Evolutionary conservation across 2,113 vertebrate species (phyloP), one percentile per base, ranked within the genome.

Genomic region (Meriones unguiculatus): DNA sequence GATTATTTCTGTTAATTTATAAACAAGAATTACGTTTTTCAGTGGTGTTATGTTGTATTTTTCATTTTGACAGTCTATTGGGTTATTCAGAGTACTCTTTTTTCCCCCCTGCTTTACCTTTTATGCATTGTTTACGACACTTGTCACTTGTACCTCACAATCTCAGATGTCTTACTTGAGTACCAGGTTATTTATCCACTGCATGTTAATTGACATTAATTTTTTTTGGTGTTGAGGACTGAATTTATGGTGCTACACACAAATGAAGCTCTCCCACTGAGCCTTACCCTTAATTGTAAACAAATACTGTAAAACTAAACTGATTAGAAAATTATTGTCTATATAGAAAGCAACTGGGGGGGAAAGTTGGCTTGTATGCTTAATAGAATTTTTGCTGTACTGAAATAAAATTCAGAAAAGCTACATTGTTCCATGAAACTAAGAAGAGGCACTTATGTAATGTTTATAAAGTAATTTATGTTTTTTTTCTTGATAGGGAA

Each of bases 401-500:
- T 72, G 87, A 90, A 90, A 86, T 93, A 46, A 89, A 82, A 90
- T 80, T 90, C 93, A 90, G 70, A 81, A 92, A 95, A 89, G 14
- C 69, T 85, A 76, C 30, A 81, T 81, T 93, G 20, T 38, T 82
- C 64, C 70, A 32, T 84, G 70, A 95, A 52, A 77, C 30, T 69
- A 70, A 85, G 64, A 88, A 54, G 70, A 84, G 7, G 67, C 62
- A 75, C 22, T 92, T 85, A 81, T 84, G 91, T 64, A 85, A 65
- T 97, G 75, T 96, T 96, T 65, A 80, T 69, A 87, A 89, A 87
- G 69, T 85, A 92, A 88, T 75, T 2, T 92, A 64, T 22, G 88
- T 78, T 91, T 4, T 67, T 15, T 90, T 38, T 57, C 87, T 69
- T 96, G 98, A 97, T 95, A 99, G 96, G 99, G 98, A 88, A 97